Conservation (phyloP, 2,797 vertebrate genomes). For the Onychomys arenicola region DNA sequence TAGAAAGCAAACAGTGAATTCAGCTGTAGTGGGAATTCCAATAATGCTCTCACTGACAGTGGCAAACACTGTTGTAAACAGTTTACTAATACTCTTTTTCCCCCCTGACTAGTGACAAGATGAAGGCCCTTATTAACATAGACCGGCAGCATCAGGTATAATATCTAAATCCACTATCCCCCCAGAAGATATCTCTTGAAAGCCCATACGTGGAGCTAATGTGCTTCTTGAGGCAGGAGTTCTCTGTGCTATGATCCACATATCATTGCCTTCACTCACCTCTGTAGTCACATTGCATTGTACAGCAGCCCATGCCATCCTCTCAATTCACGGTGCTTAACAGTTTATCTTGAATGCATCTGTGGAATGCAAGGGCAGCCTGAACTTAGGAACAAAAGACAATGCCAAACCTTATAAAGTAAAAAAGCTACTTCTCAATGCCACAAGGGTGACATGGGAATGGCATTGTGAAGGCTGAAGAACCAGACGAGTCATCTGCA, state of each 20-base stretch:
- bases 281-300: not conserved
- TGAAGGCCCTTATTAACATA: not conserved
- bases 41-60: accelerated
- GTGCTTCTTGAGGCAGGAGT: not conserved
- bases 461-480: not conserved
- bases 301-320: no score
- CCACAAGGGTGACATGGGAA: not conserved
- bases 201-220: not conserved
- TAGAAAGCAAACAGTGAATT: not conserved
- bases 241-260: accelerated
- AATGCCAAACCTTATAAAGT: not conserved
- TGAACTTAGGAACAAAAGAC: not conserved
- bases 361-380: not conserved
- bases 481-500: not conserved
- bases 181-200: not conserved
- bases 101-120: not conserved
- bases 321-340: not conserved
- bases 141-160: not conserved
- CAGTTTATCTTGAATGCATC: not conserved
- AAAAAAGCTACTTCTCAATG: not conserved
- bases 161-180: no score
- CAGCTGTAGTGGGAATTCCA: no score
- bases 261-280: accelerated
- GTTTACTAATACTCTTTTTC: no score
- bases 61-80: not conserved